Evolutionary conservation across 2,888 invertebrate species (phyloP), one percentile per base, ranked within the genome.

Genomic region (Mechanitis messenoides): DNA sequence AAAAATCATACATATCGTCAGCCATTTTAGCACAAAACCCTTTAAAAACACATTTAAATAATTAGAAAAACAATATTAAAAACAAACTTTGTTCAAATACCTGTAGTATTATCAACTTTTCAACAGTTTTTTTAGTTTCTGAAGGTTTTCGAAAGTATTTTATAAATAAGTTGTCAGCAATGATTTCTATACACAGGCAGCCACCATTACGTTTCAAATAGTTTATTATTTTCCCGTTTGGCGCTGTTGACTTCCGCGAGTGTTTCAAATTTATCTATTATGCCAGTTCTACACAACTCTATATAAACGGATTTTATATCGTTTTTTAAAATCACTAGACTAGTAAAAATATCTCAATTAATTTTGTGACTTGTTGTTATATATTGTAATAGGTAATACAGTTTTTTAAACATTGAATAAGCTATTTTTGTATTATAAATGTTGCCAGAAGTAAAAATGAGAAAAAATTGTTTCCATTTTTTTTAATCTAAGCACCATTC

Each of bases 91-190:
- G 45, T 45, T 56, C 54, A 59, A 58, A 58, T 80, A 85, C 86
- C 80, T 74, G 55, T 62, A 68, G 61, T 68, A 67, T 64, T 65
- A 63, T 65, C 63, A 71, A 71, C 66, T 66, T 71, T 61, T 68
- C 58, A 61, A 68, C 68, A 63, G 38, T 60, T 68, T 69, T 67
- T 67, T 81, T 78, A 70, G 76, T 84, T 84, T 81, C 71, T 79
- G 77, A 78, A 84, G 79, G 84, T 85, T 85, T 85, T 77, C 77
- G 66, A 68, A 76, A 74, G 65, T 75, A 75, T 84, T 77, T 74
- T 71, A 66, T 68, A 79, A 81, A 81, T 79, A 86, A 79, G 89
- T 90, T 90, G 90, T 87, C 90, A 88, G 90, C 90, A 89, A 87
- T 89, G 90, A 78, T 77, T 75, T 64, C 68, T 69, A 71, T 62